These are phyloP conservation scores for pig (Sus scrofa) DNA, from an alignment of 2,113 vertebrate genomes.

Conservation along the genomic window T2T-Sscrofa CM000812.6:205726001-205726500, in stretches of 20 bases:
- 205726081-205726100: background rate
- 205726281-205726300: background rate
- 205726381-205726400: background rate
- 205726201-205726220: background rate
- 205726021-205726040: constrained; percentile 37
- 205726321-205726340: background rate
- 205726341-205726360: background rate
- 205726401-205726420: constrained; percentile 50
- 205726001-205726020: constrained; percentile 11
- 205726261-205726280: background rate
- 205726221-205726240: background rate
- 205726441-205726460: constrained; percentile 31
- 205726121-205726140: background rate
- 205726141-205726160: background rate
- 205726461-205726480: background rate
- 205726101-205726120: constrained; percentile 13
- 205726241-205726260: background rate
- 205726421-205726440: background rate
- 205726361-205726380: background rate
- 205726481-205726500: background rate
- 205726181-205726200: background rate
- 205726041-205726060: constrained; percentile 46
- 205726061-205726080: constrained; percentile 49
- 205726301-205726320: constrained; percentile 15
- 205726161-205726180: background rate